These are phyloP conservation scores for Peromyscus eremicus DNA, from an alignment of 2,797 vertebrate species.

Conservation along the genomic window DNA sequence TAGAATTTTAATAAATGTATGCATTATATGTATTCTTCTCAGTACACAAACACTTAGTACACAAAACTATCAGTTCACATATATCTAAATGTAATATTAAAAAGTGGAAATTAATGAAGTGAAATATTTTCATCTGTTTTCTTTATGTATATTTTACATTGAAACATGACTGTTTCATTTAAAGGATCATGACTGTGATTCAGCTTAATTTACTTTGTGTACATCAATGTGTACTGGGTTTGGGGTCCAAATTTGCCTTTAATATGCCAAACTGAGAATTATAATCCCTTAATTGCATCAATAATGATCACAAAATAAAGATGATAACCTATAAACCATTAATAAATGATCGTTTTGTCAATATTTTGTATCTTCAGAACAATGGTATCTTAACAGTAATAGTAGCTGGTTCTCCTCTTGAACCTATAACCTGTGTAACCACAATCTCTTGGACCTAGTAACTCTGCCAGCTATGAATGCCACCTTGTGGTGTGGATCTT, in stretches of 20 bases:
- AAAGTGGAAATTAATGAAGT: not conserved
- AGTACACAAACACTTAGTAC: not conserved
- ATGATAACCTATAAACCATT: not conserved
- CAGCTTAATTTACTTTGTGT: not conserved
- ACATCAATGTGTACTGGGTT: not conserved
- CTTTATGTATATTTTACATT: not conserved
- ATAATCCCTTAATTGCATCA: not conserved
- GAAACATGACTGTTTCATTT: not conserved
- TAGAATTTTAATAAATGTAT: not conserved
- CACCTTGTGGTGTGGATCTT: not conserved
- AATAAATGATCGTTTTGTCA: not conserved
- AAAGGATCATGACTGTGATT: not conserved
- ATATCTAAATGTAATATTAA: not conserved
- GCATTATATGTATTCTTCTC: not conserved
- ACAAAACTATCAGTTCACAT: not conserved
- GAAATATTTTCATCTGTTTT: not conserved
- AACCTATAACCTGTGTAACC: not conserved
- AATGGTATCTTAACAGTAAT: not conserved
- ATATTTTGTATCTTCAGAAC: not conserved
- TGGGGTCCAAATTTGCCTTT: not conserved
- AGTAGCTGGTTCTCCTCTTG: accelerated
- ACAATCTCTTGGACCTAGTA: too few species aligned
- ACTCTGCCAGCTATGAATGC: not conserved
- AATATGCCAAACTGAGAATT: not conserved
- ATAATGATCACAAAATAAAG: not conserved